A percentile compares a stretch with the other conserved stretches of the same genome.
Conservation (phyloP, 2,888 invertebrate species). For the Apantesis nais region DNA sequence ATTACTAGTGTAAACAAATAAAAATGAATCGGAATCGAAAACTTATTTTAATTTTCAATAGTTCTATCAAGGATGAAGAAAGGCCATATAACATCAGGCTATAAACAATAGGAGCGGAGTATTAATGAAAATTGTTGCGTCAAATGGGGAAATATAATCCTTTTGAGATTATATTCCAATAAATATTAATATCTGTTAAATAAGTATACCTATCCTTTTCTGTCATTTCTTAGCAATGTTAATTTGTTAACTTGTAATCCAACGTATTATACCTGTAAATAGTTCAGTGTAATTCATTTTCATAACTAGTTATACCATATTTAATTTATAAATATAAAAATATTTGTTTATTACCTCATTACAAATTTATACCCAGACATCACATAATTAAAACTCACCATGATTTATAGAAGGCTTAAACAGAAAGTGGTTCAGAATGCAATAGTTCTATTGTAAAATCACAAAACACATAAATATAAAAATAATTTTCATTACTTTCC, state of each 20-base stretch:
- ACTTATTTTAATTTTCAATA: too few species aligned
- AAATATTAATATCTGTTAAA: too few species aligned
- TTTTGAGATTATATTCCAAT: too few species aligned
- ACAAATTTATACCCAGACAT: neutral
- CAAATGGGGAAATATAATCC: too few species aligned
- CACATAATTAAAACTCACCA: conserved; percentile 29
- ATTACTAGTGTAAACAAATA: too few species aligned
- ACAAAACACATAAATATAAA: conserved; percentile 25
- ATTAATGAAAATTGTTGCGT: too few species aligned
- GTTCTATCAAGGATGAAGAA: too few species aligned
- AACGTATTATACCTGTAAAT: neutral
- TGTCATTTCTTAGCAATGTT: too few species aligned
- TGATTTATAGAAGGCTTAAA: conserved; percentile 8
- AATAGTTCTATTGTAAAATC: conserved; percentile 13
- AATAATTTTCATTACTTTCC: conserved; percentile 54
- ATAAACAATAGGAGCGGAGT: too few species aligned
- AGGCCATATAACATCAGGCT: too few species aligned
- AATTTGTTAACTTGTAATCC: neutral
- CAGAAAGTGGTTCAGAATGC: neutral
- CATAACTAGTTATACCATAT: neutral
- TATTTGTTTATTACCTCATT: neutral
- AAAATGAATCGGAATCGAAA: too few species aligned
- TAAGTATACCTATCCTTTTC: neutral
- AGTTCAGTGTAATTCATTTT: neutral
- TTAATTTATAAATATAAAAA: neutral